These are phyloP conservation scores for Pandemis heparana DNA, from an alignment of 2,888 invertebrate genomes.

Conservation along the genomic window DNA sequence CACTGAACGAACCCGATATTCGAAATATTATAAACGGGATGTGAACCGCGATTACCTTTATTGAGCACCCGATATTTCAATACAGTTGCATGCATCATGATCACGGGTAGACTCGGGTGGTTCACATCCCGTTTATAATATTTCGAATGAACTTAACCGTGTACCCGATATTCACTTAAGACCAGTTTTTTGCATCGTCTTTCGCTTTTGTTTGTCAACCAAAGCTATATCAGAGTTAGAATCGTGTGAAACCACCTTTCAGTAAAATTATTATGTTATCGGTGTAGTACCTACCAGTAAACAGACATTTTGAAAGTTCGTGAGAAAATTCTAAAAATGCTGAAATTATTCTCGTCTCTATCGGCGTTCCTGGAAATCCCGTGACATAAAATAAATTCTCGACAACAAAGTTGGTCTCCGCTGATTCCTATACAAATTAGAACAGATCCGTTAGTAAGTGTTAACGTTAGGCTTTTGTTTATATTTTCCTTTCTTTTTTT, in stretches of 20 bases:
- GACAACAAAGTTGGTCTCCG: background rate
- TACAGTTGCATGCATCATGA: too few species aligned
- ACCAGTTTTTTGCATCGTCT: background rate
- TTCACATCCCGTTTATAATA: too few species aligned
- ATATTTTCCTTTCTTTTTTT: background rate
- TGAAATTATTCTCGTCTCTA: conserved; percentile 29
- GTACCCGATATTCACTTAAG: too few species aligned
- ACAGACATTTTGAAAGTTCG: conserved; percentile 57
- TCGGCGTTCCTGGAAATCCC: background rate
- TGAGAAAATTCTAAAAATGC: conserved; percentile 60
- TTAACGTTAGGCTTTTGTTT: background rate
- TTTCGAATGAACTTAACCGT: too few species aligned
- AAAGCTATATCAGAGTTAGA: background rate
- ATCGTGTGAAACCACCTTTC: conserved; percentile 16
- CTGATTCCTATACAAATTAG: background rate
- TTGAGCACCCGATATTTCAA: too few species aligned
- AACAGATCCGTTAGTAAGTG: background rate
- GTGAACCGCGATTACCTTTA: too few species aligned
- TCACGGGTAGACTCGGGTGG: too few species aligned
- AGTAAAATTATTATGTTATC: conserved; percentile 45
- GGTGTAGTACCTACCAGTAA: conserved; percentile 41
- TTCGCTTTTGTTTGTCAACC: background rate
- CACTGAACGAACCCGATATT: too few species aligned
- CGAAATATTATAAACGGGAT: too few species aligned
- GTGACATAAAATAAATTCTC: conserved; percentile 8